phyloP scores from a whole-genome alignment of 2,113 vertebrate genomes.

The Chaenocephalus aceratus region DNA sequence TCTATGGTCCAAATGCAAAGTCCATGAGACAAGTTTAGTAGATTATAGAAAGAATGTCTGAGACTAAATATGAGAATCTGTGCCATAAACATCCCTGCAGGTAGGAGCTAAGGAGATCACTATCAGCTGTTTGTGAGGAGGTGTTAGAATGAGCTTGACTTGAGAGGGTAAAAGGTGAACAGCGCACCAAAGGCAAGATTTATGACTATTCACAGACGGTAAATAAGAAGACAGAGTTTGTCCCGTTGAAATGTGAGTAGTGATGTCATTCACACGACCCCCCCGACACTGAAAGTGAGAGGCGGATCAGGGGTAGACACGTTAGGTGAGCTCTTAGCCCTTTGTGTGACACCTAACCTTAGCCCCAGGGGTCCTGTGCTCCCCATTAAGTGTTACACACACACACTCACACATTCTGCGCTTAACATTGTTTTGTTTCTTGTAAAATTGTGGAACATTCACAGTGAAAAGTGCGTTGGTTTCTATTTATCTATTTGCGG shows the following conservation, averaged over 20 bases:
- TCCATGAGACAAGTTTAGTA: not conserved
- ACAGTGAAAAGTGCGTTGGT: slow-evolving; percentile 19
- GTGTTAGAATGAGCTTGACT: slow-evolving; percentile 44
- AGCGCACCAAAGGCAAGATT: slow-evolving; percentile 64
- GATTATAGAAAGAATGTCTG: not conserved
- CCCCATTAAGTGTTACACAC: slow-evolving; percentile 35
- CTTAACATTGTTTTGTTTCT: slow-evolving; percentile 34
- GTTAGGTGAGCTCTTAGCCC: slow-evolving; percentile 67
- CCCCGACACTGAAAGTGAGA: slow-evolving; percentile 68
- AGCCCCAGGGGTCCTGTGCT: slow-evolving; percentile 65
- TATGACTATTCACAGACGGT: slow-evolving; percentile 67
- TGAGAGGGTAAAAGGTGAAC: slow-evolving; percentile 64
- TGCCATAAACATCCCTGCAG: slow-evolving; percentile 12
- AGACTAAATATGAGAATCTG: slow-evolving; percentile 2
- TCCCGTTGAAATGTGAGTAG: slow-evolving; percentile 72
- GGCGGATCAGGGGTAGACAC: slow-evolving; percentile 54
- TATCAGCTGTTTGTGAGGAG: slow-evolving; percentile 39
- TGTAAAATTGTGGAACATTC: not conserved
- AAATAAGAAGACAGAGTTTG: slow-evolving; percentile 66
- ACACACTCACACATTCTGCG: slow-evolving; percentile 20
- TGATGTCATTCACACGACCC: slow-evolving; percentile 72
- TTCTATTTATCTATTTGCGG: slow-evolving; percentile 6
- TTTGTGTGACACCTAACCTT: slow-evolving; percentile 72
- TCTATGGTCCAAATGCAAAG: not conserved
- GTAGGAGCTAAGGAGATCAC: slow-evolving; percentile 32